Base-by-base conservation (phyloP, 2,797 vertebrate species). In the Myiotriccus ornatus region DNA sequence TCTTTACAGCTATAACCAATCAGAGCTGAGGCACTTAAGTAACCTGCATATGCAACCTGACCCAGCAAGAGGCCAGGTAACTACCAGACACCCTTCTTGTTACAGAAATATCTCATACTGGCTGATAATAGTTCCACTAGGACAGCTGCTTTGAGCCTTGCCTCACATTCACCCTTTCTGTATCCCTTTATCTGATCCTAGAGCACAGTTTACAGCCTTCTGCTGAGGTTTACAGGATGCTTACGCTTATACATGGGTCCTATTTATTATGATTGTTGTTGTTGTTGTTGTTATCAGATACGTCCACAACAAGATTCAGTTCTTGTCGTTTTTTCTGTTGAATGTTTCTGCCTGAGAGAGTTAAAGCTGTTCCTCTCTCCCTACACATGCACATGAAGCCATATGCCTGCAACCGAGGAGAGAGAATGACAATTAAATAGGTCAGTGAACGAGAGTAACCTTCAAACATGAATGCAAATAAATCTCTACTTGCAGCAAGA, bases 371-470 rank as follows among this genome's bases (percentile, higher is more conserved):
- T 92, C 43, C 64, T 73, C 73, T 73, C 63, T 67, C 60, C 70
- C 62, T 76, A 53, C 18, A 21, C 73, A n/a, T 41, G 84, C 92
- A 83, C 87, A 63, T 7, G 44, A 84, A 96, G 80, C 95, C 93
- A 88, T 90, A 88, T 53, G 89, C 67, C 90, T 80, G 91, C 90
- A 92, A 82, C 75, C 8, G 7, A 82, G 93, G 85, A 88, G 73
- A 87, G 55, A 50, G 84, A 81, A 73, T 39, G 50, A 75, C 75
- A 89, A 88, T 87, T 97, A 97, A 97, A 89, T 96, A 77, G 96
- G 97, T 95, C 96, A 97, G 43, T 83, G 96, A 96, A 96, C 96
- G 32, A 69, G 52, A 94, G 94, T 97, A 97, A 96, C 95, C 96
- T 79, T 67, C 82, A 30, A 89, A 88, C 59, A 69, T 15, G 43